Conservation (phyloP, 2,113 vertebrate genomes). For the Nematolebias whitei region DNA sequence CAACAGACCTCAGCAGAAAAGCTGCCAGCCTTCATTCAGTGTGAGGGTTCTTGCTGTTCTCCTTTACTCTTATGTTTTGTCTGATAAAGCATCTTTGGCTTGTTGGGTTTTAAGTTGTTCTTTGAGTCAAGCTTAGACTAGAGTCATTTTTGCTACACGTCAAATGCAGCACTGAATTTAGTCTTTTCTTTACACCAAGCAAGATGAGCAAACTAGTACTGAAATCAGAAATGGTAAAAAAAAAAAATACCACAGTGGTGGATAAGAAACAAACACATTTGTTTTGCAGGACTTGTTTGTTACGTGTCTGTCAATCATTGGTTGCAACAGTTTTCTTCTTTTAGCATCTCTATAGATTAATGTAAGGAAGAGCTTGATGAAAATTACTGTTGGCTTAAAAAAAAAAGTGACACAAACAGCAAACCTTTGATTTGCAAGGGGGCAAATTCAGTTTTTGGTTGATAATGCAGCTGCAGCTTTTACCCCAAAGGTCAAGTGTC, state of each 20-base stretch:
- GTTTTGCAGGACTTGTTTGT: background rate
- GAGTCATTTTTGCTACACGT: constrained; percentile 10
- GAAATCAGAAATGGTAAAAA: background rate
- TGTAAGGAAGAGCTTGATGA: too few species aligned
- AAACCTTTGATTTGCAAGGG: background rate
- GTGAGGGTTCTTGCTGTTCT: too few species aligned
- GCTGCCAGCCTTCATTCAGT: too few species aligned
- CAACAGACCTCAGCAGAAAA: too few species aligned
- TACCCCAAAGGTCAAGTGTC: background rate
- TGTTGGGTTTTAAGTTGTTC: constrained; percentile 1
- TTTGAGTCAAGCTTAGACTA: constrained; percentile 10
- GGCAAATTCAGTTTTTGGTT: background rate
- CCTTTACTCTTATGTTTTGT: constrained; percentile 32
- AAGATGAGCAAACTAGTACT: background rate
- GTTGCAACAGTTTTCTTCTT: background rate
- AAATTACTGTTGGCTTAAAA: too few species aligned
- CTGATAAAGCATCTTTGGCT: constrained; percentile 38
- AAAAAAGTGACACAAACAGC: background rate
- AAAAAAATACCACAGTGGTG: background rate
- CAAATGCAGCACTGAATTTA: constrained; percentile 8
- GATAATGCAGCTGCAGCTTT: background rate
- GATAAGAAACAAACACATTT: background rate
- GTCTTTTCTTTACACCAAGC: background rate
- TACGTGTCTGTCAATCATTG: background rate
- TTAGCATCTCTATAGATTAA: background rate